Evolutionary conservation across 2,888 invertebrate species (phyloP), one percentile per base, ranked within the genome.

Genomic region (Tuta absoluta): DNA sequence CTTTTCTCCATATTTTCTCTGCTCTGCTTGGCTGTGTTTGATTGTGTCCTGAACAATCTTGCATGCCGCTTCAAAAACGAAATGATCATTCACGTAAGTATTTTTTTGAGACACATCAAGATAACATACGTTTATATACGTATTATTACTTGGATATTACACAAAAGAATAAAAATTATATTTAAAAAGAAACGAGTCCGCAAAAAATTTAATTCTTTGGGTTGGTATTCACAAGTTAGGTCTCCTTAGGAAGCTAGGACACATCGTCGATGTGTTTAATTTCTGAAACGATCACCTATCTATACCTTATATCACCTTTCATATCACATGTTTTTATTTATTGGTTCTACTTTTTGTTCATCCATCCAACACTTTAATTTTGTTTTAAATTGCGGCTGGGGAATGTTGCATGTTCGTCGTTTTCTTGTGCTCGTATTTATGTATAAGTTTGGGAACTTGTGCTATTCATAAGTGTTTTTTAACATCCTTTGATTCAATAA

Each of bases 21-120:
- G 95, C 95, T 95, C 95, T 95, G 95, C 95, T 95, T 95, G 94
- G 93, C 94, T 94, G 94, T 95, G 94, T 94, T 94, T 95, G 95
- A 95, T 95, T 95, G 94, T 94, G 93, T 94, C 94, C 94, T 93
- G 93, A 94, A 94, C 94, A 94, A 94, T 93, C 92, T 93, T 92
- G 94, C 94, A 95, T 94, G 94, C 94, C 93, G 94, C 94, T 94
- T 94, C 94, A 93, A 94, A 93, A 92, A 92, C 93, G 93, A 94
- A 93, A 92, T 90, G 90, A 92, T 93, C 92, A 92, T 94, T 94
- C 94, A 95, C 94, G 95, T 95, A 95, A 95, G 95, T 95, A 95
- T 94, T 92, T 89, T 91, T 91, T 91, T 91, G 90, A 88, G 87
- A 90, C 91, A 89, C 91, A 89, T 89, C 87, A 82, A 88, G 81